Evolutionary conservation across 2,888 invertebrate genomes (phyloP), one percentile per base, ranked within the genome.

Genomic region (Meiosimyza platycephala): DNA sequence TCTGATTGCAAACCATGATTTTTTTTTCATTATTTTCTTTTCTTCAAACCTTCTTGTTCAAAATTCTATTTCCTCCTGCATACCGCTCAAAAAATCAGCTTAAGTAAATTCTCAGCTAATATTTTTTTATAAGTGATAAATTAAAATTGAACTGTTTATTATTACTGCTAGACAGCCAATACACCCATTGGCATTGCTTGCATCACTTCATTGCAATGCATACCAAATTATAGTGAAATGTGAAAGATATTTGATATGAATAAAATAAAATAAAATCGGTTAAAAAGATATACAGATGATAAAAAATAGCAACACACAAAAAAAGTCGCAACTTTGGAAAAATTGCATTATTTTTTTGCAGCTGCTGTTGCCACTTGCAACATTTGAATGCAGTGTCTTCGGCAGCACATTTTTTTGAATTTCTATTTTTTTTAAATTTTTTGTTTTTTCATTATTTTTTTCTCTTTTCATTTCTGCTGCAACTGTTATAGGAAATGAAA

Each of bases 191-290:
- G 4, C 3, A 28, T 28, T 28, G 28, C 28, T 28, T 28, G 28
- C 28, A 28, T 2, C 28, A 28, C 3, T 28, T 4, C 28, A 28
- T 28, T 51, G 64, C 28, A 18, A 28, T 51, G 64, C 64, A 28
- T 51, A 22, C 28, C 28, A 22, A 50, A 7, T 64, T 48, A 4
- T n/a, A 50, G 40, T 18, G 51, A 51, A 64, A 64, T 64, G 22
- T 51, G 50, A 48, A 64, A 50, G 64, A 64, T 64, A 64, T 64
- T 51, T 64, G 64, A 51, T 64, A 51, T 51, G 64, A 64, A 64
- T 64, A 64, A 64, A 62, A 33, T 28, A 16, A 22, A 22, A 4
- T 28, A 28, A 28, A 28, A 28, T 28, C 28, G 40, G 51, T 22
- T 51, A n/a, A 62, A 16, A 33, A 62, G 13, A 3, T 40, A 57